These are phyloP conservation scores for Margarornis squamiger DNA, from an alignment of 2,797 vertebrate genomes.

Conservation along the genomic window DNA sequence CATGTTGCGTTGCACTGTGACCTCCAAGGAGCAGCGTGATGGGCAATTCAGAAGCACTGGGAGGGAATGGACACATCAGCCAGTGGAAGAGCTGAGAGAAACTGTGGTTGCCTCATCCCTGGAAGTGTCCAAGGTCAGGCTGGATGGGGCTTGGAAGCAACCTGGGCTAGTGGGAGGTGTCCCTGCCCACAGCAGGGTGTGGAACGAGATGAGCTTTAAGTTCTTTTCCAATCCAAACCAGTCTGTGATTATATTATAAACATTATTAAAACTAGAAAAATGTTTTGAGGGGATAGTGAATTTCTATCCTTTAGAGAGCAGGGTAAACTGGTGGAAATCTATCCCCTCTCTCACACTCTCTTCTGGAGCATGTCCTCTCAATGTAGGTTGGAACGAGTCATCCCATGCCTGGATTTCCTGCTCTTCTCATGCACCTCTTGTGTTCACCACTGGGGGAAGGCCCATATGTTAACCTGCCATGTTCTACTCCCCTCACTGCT, in stretches of 20 bases:
- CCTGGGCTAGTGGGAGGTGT: not conserved
- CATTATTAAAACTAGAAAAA: rapidly evolving
- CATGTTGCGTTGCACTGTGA: rapidly evolving
- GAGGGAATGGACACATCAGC: not conserved
- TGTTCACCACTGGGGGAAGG: rapidly evolving
- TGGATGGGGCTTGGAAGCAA: not conserved
- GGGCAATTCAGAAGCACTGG: not conserved
- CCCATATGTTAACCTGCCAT: rapidly evolving
- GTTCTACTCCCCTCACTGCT: rapidly evolving
- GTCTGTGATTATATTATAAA: not conserved
- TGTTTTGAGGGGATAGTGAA: not conserved
- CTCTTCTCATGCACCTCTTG: not conserved
- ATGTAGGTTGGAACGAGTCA: rapidly evolving
- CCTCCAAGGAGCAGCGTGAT: not conserved
- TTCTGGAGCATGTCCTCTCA: not conserved
- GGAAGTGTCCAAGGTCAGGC: not conserved
- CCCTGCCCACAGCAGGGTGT: not conserved
- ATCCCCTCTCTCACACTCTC: rapidly evolving
- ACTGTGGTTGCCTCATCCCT: not conserved
- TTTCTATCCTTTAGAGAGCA: not conserved
- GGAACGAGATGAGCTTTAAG: not conserved
- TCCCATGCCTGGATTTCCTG: rapidly evolving
- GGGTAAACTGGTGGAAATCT: not conserved
- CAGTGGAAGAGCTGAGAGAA: not conserved
- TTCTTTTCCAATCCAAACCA: not conserved